Evolutionary conservation across 2,888 invertebrate genomes (phyloP), one percentile per base, ranked within the genome.

Genomic region (Piscicola geometra): DNA sequence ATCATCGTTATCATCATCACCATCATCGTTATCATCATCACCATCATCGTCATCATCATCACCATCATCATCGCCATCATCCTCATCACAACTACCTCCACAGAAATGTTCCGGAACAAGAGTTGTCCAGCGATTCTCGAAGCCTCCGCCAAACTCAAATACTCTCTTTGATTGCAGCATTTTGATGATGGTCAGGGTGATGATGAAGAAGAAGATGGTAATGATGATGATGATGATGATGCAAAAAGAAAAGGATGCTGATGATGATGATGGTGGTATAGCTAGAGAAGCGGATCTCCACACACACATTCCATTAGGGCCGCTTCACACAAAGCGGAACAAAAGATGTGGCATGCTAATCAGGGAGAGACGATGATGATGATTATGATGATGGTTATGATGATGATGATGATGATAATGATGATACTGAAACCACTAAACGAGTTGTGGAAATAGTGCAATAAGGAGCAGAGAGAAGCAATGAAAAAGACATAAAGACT

Each of bases 91-190:
- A 28, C 21, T 9, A 64, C 15, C 41, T 9, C 15, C 41, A 41
- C 93, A 87, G 93, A 93, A 82, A 91, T 95, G 91, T 93, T 94
- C 82, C 90, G 96, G 83, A 94, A 95, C 86, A 93, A 93, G 85
- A 96, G 96, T 82, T 95, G 96, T 78, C 96, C 97, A n/a, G 96
- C 95, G 67, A 89, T 96, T 82, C 92, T 97, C 82, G 96, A 97
- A 87, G 93, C 94, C 77, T 89, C 90, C 81, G 95, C 94, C 77
- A 91, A 93, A 83, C 89, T 93, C 81, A 47, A 47, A 50, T 28
- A 3, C 1, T 32, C 25, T 1, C 9, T 28, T 12, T n/a, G 52
- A 71, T 36, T 21, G 47, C 5, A 69, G 36, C 25, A 33, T 1
- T 41, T 21, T 70, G 47, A 70, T 25, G 21, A 41, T 28, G 81